These are phyloP conservation scores for Philypnodon macrostomus DNA, from an alignment of 2,797 vertebrate species.

Conservation along the genomic window DNA sequence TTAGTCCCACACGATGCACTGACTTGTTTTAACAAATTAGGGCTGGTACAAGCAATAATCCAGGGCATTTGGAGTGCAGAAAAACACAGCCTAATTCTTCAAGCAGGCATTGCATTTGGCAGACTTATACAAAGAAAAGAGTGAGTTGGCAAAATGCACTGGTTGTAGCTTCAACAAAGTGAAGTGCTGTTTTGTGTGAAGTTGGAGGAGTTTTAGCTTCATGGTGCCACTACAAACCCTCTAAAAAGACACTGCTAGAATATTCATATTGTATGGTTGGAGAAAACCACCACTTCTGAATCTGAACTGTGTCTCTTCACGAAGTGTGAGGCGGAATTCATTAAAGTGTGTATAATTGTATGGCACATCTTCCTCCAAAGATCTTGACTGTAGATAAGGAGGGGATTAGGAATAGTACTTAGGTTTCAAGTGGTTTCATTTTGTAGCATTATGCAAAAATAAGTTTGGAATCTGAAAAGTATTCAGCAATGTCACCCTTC, in stretches of 20 bases:
- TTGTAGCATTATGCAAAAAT: too few species aligned
- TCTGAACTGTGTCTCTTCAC: background rate
- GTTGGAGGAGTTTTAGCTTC: conserved; percentile 6
- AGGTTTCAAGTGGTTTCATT: too few species aligned
- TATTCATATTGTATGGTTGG: background rate
- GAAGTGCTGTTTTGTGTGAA: conserved; percentile 2
- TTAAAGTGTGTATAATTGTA: too few species aligned
- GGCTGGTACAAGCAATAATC: conserved; percentile 21
- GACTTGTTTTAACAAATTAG: conserved; percentile 24
- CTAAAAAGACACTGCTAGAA: background rate
- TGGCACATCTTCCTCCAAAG: too few species aligned
- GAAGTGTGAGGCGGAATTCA: too few species aligned
- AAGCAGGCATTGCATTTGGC: conserved; percentile 22
- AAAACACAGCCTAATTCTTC: conserved; percentile 8
- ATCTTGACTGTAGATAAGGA: too few species aligned
- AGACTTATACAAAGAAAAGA: conserved; percentile 14
- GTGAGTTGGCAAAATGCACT: conserved; percentile 12
- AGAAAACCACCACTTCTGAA: background rate
- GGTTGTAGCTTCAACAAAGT: conserved; percentile 14
- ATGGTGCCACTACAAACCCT: background rate
- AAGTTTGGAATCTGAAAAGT: too few species aligned
- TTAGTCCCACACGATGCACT: conserved; percentile 1
- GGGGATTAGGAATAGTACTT: too few species aligned
- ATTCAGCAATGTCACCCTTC: too few species aligned
- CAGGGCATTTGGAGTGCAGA: background rate